A percentile compares a stretch with the other conserved stretches of the same genome.
Conservation (phyloP, 2,113 vertebrate genomes). For the Apus apus region DNA sequence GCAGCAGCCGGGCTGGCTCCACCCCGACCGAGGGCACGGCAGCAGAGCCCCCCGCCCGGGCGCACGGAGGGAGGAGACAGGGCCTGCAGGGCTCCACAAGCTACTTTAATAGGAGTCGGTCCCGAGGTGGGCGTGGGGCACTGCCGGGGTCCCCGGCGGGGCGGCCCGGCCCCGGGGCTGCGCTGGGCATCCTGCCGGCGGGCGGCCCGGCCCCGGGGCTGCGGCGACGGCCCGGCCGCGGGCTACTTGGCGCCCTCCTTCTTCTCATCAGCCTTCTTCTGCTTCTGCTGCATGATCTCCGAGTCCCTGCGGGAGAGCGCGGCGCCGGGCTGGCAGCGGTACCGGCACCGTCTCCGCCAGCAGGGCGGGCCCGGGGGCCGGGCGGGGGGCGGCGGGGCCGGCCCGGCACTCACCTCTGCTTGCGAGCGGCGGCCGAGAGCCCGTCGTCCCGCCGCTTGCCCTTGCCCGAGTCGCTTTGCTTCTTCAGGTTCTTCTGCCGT, state of each 20-base stretch:
- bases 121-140: slow-evolving; percentile 45
- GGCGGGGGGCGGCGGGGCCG: not conserved
- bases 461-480: slow-evolving; percentile 79
- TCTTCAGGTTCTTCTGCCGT: slow-evolving; percentile 88
- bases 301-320: slow-evolving; percentile 83
- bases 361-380: too few species aligned
- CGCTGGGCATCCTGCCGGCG: slow-evolving; percentile 15
- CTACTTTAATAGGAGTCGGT: slow-evolving; percentile 78
- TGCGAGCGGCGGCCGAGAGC: slow-evolving; percentile 88
- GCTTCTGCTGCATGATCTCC: slow-evolving; percentile 96
- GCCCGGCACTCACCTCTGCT: slow-evolving; percentile 83
- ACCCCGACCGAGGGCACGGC: too few species aligned
- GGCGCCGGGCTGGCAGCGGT: slow-evolving; percentile 28
- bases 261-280: slow-evolving; percentile 86
- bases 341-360: not conserved
- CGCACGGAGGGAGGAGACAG: not conserved
- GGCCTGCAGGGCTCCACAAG: slow-evolving; percentile 73
- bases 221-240: not conserved
- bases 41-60: not conserved
- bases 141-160: slow-evolving; percentile 41
- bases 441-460: slow-evolving; percentile 86
- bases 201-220: not conserved
- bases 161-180: not conserved
- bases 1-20: not conserved
- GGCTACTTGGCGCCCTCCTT: slow-evolving; percentile 77